Conservation (phyloP, 2,888 invertebrate genomes). For the Cheilosia vernalis region DNA sequence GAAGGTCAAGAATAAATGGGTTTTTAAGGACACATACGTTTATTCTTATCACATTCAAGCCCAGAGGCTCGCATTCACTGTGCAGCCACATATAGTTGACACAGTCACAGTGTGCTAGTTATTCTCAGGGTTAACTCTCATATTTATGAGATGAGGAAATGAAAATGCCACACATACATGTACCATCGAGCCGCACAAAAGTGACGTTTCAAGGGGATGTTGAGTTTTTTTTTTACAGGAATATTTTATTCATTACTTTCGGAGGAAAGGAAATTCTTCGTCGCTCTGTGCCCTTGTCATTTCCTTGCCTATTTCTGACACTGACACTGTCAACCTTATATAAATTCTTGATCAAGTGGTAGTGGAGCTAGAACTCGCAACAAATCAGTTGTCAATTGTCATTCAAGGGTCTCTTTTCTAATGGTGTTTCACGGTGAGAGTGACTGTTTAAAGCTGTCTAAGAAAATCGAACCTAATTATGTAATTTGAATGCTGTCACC, state of each 20-base stretch:
- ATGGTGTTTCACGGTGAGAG: background rate
- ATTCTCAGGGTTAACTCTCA: slow-evolving; percentile 59
- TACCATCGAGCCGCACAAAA: slow-evolving; percentile 11
- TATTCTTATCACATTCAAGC: slow-evolving; percentile 42
- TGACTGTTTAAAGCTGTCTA: slow-evolving; percentile 46
- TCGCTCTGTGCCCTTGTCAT: slow-evolving; percentile 17
- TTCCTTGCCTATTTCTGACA: slow-evolving; percentile 42
- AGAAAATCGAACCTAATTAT: slow-evolving; percentile 61
- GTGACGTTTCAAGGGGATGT: slow-evolving; percentile 32
- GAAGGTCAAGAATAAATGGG: slow-evolving; percentile 45
- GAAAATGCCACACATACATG: slow-evolving; percentile 58
- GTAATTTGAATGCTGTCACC: slow-evolving; percentile 59
- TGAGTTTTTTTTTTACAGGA: slow-evolving; percentile 7
- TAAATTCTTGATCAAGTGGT: slow-evolving; percentile 13
- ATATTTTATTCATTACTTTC: slow-evolving; percentile 70
- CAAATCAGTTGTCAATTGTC: slow-evolving; percentile 43
- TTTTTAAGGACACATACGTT: background rate
- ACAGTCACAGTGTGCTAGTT: slow-evolving; percentile 52
- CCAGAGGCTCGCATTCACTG: slow-evolving; percentile 37
- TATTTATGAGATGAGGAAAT: slow-evolving; percentile 71
- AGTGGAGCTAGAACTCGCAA: background rate
- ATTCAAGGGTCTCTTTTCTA: too few relatives aligned
- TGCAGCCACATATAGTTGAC: slow-evolving; percentile 16
- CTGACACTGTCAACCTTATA: slow-evolving; percentile 52
- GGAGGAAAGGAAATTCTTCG: background rate